Evolutionary conservation across 92 coral and sea anemone genomes (phyloP), one percentile per base, ranked within the genome.

Genomic region (Nematostella vectensis): DNA sequence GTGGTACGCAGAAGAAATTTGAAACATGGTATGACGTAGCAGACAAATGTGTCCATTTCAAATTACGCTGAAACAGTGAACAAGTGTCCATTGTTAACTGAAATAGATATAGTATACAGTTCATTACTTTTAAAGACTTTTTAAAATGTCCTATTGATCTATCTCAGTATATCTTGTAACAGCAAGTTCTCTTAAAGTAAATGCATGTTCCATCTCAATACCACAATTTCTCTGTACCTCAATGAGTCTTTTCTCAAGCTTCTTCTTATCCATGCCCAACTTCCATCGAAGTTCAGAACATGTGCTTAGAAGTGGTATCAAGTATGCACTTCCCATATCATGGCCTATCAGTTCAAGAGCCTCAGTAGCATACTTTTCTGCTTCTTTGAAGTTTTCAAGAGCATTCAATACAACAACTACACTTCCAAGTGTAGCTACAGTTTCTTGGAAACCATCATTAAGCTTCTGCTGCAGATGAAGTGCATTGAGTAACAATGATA

Each of bases 401-500:
- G 87, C 81, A 40, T 72, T 84, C 56, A 77, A 75, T 10, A 81
- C 79, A 12, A 76, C 99, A 17, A 87, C 88, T 55, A 93, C 78
- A 39, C 80, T 80, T 1, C 96, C 80, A 2, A 93, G 61, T 3
- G 99, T 93, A 2, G 96, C 96, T 20, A 86, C 74, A 40, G 78
- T 71, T 53, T 93, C 96, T 12, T 71, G 71, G 22, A 56, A 55
- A 23, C 83, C 71, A 64, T 93, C 99, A 25, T 78, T 80, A 61
- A 93, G 72, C 55, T 93, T 93, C 37, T 85, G 87, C 52, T 93
- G 99, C 27, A 93, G 78, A 52, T 93, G 99, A n/a, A 93, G 77
- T 0, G 82, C 82, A 75, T 93, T 93, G 18, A 82, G 57, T 3
- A 93, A 69, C 23, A 78, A 86, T 47, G 71, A 71, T 51, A 93